A percentile compares a stretch with the other conserved stretches of the same genome.
phyloP scores from a whole-genome alignment of 2,797 vertebrate genomes.

The Liparis tanakae region DNA sequence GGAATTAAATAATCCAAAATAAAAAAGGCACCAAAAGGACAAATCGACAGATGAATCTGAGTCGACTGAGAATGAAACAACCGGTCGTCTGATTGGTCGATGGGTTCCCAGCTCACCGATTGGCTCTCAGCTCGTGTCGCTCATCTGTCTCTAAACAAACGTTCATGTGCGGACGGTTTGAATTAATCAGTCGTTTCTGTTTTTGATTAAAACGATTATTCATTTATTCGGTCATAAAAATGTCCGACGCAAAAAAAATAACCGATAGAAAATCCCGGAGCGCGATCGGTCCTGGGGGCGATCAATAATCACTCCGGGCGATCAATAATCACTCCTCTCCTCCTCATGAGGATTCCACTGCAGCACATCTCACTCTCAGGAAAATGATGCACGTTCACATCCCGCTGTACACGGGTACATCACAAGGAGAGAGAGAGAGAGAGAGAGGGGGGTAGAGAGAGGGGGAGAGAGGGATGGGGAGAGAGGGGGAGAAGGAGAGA shows the following conservation, averaged over 20 bases:
- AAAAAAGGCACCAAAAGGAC: neutral
- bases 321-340: slow-evolving; percentile 9
- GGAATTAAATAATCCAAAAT: neutral
- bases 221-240: neutral
- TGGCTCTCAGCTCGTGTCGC: neutral
- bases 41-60: neutral
- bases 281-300: neutral
- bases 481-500: slow-evolving; percentile 16
- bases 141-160: neutral
- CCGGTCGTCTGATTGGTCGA: too few species aligned
- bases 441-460: neutral
- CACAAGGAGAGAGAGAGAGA: neutral
- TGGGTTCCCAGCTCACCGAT: neutral
- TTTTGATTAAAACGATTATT: slow-evolving; percentile 2
- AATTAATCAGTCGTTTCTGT: slow-evolving; percentile 2
- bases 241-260: neutral
- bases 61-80: neutral
- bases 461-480: slow-evolving; percentile 5
- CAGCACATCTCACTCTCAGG: slow-evolving; percentile 26
- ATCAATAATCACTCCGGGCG: slow-evolving; percentile 8
- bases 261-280: neutral
- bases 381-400: slow-evolving; percentile 20
- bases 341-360: slow-evolving; percentile 1
- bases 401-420: slow-evolving; percentile 9
- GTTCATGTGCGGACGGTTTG: neutral